These are phyloP conservation scores for Platerodrilus igneus DNA, from an alignment of 2,888 invertebrate genomes.

Conservation along the genomic window DNA sequence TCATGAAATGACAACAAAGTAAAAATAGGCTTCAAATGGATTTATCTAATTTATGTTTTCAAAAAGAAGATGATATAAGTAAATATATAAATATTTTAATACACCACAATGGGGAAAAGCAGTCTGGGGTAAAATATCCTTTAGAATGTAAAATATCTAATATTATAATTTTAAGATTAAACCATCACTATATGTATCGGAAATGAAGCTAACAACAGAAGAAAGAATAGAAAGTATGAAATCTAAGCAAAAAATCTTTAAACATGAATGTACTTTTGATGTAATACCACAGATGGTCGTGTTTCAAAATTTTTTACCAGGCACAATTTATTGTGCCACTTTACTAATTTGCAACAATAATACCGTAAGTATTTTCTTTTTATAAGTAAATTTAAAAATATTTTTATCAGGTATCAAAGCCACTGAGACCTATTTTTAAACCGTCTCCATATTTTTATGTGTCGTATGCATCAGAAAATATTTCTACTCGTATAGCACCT, in stretches of 20 bases:
- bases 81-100: too few species aligned
- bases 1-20: too few species aligned
- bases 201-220: slow-evolving; percentile 40
- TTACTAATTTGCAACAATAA: slow-evolving; percentile 56
- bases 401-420: slow-evolving; percentile 43
- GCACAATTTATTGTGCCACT: slow-evolving; percentile 50
- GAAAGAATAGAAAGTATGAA: slow-evolving; percentile 37
- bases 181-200: slow-evolving; percentile 39
- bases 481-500: slow-evolving; percentile 60
- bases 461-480: slow-evolving; percentile 46
- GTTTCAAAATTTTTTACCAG: slow-evolving; percentile 58
- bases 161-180: slow-evolving; percentile 38
- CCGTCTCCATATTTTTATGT: slow-evolving; percentile 53
- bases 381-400: not conserved
- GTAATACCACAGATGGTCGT: slow-evolving; percentile 53
- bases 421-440: slow-evolving; percentile 50
- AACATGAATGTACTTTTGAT: slow-evolving; percentile 29
- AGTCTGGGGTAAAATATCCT: too few species aligned
- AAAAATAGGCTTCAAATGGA: too few species aligned
- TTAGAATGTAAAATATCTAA: too few species aligned
- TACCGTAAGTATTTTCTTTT: slow-evolving; percentile 45
- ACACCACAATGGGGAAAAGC: too few species aligned
- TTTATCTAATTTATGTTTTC: too few species aligned
- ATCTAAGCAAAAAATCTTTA: slow-evolving; percentile 30
- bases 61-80: too few species aligned